phyloP scores from a whole-genome alignment of 2,797 vertebrate genomes.

The Tokudaia tokunoshimensis region DNA sequence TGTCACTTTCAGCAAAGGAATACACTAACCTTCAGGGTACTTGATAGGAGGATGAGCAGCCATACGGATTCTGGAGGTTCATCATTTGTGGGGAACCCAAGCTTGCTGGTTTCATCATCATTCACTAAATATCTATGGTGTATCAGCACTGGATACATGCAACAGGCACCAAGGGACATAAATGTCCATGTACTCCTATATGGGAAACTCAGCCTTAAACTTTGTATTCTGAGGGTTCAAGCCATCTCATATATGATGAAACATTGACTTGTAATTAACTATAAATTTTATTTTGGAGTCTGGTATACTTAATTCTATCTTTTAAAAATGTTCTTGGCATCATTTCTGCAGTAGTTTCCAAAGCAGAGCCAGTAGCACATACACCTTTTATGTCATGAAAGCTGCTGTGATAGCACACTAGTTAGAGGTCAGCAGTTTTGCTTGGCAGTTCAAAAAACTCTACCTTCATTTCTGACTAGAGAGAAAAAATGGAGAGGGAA shows the following conservation, averaged over 20 bases:
- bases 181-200: too few relatives aligned
- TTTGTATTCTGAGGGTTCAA: not conserved
- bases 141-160: accelerated
- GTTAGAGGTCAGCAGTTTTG: not conserved
- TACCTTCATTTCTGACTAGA: not conserved
- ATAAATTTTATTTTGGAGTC: not conserved
- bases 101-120: not conserved
- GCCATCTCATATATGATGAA: not conserved
- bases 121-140: accelerated
- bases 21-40: not conserved
- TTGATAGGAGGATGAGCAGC: accelerated
- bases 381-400: too few relatives aligned
- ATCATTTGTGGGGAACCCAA: accelerated
- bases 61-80: accelerated
- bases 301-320: not conserved
- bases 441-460: not conserved
- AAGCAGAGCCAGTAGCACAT: not conserved
- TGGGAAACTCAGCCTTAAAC: not conserved
- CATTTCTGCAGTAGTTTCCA: not conserved
- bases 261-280: not conserved
- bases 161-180: accelerated
- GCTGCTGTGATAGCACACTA: not conserved
- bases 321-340: not conserved
- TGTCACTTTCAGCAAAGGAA: not conserved
- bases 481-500: not conserved